Evolutionary conservation across 2,113 vertebrate genomes (phyloP), one percentile per base, ranked within the genome.

Genomic region (Tachysurus vachellii): DNA sequence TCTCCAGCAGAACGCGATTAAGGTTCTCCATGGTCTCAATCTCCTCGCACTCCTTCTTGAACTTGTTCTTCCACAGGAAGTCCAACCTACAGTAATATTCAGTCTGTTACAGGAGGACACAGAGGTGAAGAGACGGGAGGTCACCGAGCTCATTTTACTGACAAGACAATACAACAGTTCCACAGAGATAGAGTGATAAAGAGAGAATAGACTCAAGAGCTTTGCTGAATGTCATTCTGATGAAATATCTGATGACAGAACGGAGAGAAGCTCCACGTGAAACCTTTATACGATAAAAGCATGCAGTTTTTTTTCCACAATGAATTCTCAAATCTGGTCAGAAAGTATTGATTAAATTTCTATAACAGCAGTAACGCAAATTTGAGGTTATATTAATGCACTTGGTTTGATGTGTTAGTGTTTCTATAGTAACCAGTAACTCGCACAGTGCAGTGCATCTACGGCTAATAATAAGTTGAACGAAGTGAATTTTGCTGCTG

Each of bases 1-100:
- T 99, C 91, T 99, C 98, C 94, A 99, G 93, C 88, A 99, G 94
- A 87, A 99, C 98, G 0, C 97, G 96, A 92, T 99, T 99, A 80
- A 99, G 95, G 91, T 98, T 99, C 93, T 99, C 98, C 98, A 99
- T 99, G 47, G 98, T 99, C 91, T 99, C 98, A 84, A 99, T 99
- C 95, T 99, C 98, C 94, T 99, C 98, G 21, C 98, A 98, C 92
- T 99, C 98, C 96, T 97, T 99, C 95, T 98, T 98, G 95, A 99
- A 99, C 94, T 99, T 99, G 96, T 98, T 99, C 96, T 99, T 99
- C 98, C 98, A 99, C 83, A 99, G 95, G 96, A 99, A 99, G 95
- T 99, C 98, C 96, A 99, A 99, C 97, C 98, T 99, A 98, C 98
- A 99, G 98, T 99, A 99, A 99, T 99, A 99, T 99, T 99, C 98